Evolutionary conservation across 2,797 vertebrate species (phyloP), one percentile per base, ranked within the genome.

Genomic region (Acanthis flammea): DNA sequence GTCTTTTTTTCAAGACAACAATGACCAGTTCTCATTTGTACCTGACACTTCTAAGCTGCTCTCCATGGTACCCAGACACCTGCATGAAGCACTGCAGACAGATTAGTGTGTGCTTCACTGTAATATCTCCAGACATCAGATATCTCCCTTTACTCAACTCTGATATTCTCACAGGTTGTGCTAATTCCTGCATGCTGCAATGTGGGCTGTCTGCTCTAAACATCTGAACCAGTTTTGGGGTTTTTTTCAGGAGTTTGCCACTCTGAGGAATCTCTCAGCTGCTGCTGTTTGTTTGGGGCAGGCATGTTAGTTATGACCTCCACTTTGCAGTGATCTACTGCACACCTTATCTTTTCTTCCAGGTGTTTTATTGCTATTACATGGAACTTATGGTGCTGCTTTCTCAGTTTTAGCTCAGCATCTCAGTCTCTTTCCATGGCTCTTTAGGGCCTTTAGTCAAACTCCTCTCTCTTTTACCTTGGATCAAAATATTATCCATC

Each of bases 401-500:
- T 94, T 61, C 95, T 94, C 80, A 75, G 89, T 94, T 94, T 92
- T 50, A 89, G 68, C 78, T 94, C 68, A 44, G 85, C 72, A 71
- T 62, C 80, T 94, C 89, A 50, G 74, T 42, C 57, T 91, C 57
- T 86, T 94, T 86, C 82, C 68, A 61, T 2, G 7, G 78, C 45
- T 94, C 57, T 96, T 94, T 57, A 91, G 79, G 82, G 89, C 87
- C 89, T 90, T 92, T 94, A 94, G 91, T 96, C 94, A 94, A 95
- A 83, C 92, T 92, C 72, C 37, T 85, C 48, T 85, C 48, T 83
- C 55, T 88, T 93, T 88, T 95, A 91, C 95, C 65, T 91, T 83
- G 91, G 92, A 96, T 95, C 95, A 96, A 94, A 94, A 95, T 95
- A 94, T 86, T 94, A 95, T 91, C 94, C 72, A 89, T 96, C 95